Evolutionary conservation across 2,113 vertebrate species (phyloP).

Genomic region (Austrofundulus limnaeus): DNA sequence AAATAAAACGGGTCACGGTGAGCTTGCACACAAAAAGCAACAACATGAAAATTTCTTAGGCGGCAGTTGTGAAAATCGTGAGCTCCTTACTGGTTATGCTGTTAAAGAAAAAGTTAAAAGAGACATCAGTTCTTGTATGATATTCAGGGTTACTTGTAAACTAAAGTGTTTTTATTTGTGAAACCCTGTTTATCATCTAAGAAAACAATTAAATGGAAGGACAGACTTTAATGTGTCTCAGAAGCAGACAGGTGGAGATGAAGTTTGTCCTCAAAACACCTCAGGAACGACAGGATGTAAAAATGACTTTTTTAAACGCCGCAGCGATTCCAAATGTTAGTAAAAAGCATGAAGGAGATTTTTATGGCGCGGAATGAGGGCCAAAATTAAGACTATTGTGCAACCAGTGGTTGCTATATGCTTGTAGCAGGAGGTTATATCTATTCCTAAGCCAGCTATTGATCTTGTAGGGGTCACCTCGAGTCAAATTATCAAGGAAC

Average conservation of each 20-base stretch:
- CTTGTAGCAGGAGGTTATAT: too few species aligned
- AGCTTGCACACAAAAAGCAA: constrained; percentile 23
- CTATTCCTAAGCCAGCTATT: too few species aligned
- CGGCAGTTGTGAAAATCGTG: constrained; percentile 27
- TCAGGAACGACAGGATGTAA: constrained; percentile 21
- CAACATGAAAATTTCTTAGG: constrained; percentile 40
- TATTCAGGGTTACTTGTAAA: constrained; percentile 38
- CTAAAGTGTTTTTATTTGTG: not conserved
- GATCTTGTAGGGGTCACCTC: too few species aligned
- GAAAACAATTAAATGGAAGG: constrained; percentile 54
- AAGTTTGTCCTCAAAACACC: constrained; percentile 4
- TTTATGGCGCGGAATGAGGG: too few species aligned
- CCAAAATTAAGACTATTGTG: too few species aligned
- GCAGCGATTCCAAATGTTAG: constrained; percentile 52
- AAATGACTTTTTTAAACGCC: constrained; percentile 22
- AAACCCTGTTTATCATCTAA: constrained; percentile 60
- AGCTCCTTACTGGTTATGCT: constrained; percentile 33
- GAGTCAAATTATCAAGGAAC: too few species aligned
- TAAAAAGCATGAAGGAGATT: constrained; percentile 60
- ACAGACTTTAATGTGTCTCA: constrained; percentile 27
- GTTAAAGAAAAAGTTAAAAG: constrained; percentile 42
- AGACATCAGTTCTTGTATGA: constrained; percentile 41
- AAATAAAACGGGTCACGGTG: not conserved
- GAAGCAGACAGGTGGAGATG: constrained; percentile 46
- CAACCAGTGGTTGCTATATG: too few species aligned